Base-by-base conservation (phyloP, 2,113 vertebrate genomes). In the Rhinichthys klamathensis region DNA sequence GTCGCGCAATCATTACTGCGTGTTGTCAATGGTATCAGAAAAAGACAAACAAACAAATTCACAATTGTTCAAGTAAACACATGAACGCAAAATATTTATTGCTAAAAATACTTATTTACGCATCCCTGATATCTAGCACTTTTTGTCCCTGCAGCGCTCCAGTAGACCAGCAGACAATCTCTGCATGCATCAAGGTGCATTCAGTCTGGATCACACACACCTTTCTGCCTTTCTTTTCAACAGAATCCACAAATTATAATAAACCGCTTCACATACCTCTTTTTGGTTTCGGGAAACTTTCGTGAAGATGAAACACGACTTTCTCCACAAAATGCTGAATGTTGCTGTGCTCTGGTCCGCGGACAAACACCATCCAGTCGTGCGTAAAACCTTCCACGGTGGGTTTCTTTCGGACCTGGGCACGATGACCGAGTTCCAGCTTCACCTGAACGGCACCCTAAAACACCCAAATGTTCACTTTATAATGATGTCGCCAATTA, bases 311-410 rank as follows among this genome's bases (percentile, higher is more conserved):
- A 93, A 99, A 99, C 84, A 99, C 97, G 75, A 99, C 98, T 94
- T 99, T 99, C 92, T 99, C 98, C 96, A 99, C 98, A 91, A 99
- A 99, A 96, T 99, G 97, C 96, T 99, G 98, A 89, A 99, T 99
- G 95, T 98, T 98, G 93, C 96, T 97, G 91, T 98, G 97, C 90
- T 99, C 98, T 1, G 98, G 97, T 81, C 98, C 98, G 86, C 98
- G 94, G 87, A 99, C 98, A 86, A 99, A 99, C 94, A 99, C 97
- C 96, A 98, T 97, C 97, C 98, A 99, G 95, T 99, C 98, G 91
- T 99, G 98, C 83, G 98, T 99, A 92, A 99, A 99, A 84, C 98
- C 98, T 91, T 99, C 98, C 92, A 96, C 96, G 0, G 98, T 99
- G 93, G 98, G 97, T 94, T 98, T 99, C 94, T 96, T 98, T 83